phyloP scores from a whole-genome alignment of 1,140 invertebrate genomes.

The Ptiloglossa arizonensis region DNA sequence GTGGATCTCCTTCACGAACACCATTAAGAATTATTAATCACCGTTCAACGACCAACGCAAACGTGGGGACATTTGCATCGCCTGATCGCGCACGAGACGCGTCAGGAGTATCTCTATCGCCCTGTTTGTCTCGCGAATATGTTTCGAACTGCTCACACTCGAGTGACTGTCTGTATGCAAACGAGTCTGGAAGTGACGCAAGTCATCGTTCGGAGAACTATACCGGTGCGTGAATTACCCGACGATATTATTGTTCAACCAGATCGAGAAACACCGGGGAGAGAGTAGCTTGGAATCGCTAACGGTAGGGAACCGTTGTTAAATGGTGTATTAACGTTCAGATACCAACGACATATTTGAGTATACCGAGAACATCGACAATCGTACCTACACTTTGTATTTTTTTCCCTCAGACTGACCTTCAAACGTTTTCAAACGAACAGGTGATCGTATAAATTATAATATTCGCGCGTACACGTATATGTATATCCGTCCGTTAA shows the following conservation, averaged over 20 bases:
- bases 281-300: background rate
- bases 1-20: constrained; percentile 70
- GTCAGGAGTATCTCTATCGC: background rate
- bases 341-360: no score
- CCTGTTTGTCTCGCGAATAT: constrained; percentile 9
- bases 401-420: background rate
- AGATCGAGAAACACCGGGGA: background rate
- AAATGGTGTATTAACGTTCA: background rate
- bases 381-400: background rate
- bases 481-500: constrained; percentile 13
- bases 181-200: constrained; percentile 36
- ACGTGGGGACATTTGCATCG: constrained; percentile 19
- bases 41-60: background rate
- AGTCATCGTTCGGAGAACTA: constrained; percentile 35
- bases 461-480: constrained; percentile 14
- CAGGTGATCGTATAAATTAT: background rate
- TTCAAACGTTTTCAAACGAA: background rate
- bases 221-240: background rate
- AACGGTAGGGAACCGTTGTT: no score
- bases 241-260: constrained; percentile 16
- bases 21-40: constrained; percentile 65
- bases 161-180: constrained; percentile 55
- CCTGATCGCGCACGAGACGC: background rate
- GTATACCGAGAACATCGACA: no score
- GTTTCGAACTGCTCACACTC: constrained; percentile 28